Percentiles rank a stretch among this genome's conserved stretches.
Conservation (phyloP, 2,113 vertebrate species). For the Sceloporus undulatus region DNA sequence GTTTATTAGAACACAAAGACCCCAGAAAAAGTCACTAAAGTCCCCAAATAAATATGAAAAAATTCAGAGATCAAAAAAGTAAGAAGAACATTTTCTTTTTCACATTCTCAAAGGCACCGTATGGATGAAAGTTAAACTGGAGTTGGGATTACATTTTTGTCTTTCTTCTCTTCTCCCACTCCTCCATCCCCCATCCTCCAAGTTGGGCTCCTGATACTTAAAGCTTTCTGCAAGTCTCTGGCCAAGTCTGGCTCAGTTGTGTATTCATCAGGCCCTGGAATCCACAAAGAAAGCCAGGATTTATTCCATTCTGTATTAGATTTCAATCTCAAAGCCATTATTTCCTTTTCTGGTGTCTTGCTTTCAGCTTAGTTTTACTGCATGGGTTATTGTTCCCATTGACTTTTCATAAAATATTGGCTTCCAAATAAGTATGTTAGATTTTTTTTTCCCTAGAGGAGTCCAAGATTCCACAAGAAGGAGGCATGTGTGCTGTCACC, state of each 20-base stretch:
- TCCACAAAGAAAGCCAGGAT: constrained; percentile 10
- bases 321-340: constrained; percentile 34
- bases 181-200: background rate
- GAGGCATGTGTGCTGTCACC: background rate
- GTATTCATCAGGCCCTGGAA: background rate
- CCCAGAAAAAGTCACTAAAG: constrained; percentile 10
- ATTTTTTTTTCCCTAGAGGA: background rate
- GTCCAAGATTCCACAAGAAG: background rate
- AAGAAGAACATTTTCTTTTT: constrained; percentile 33
- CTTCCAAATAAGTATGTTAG: constrained; percentile 7
- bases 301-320: constrained; percentile 20
- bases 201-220: background rate
- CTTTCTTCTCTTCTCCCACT: background rate
- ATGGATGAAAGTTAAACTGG: constrained; percentile 2
- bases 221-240: constrained; percentile 21
- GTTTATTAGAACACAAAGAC: constrained; percentile 35
- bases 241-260: background rate
- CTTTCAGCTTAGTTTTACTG: constrained; percentile 36
- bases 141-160: constrained; percentile 5
- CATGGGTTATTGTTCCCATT: constrained; percentile 20
- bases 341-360: constrained; percentile 34
- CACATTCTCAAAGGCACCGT: constrained; percentile 12
- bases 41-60: constrained; percentile 43
- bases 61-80: constrained; percentile 13
- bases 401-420: constrained; percentile 8